Base-by-base conservation (phyloP, 1,140 invertebrate genomes). In the Mizuhopecten yessoensis region DNA sequence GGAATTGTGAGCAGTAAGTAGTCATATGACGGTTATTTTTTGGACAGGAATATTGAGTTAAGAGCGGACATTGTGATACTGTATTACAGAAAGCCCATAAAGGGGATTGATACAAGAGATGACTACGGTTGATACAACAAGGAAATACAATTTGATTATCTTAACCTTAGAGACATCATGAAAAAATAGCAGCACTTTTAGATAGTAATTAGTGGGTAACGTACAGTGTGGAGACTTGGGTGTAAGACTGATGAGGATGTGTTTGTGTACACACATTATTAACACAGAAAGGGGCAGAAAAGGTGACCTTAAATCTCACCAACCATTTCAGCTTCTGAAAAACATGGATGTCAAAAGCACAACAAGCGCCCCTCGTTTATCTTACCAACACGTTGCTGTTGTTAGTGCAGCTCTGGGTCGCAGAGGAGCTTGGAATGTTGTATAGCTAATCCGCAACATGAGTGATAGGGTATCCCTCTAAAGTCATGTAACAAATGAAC, bases 381-480 rank as follows among this genome's bases (percentile, higher is more conserved):
- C 57, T 75, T 75, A 29, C 57, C 57, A 75, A 75, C 57, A 75
- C 57, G 23, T 75, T 75, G 57, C 57, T 29, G 23, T 29, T 75
- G 57, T 29, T 75, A 75, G 57, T 75, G 57, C 57, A 75, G 9
- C 57, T 75, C 57, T n/a, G 17, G 57, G 57, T 75, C 57, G n/a
- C n/a, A 75, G 57, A 75, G 57, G 57, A 75, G 57, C 57, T 75
- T 75, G 57, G 57, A 75, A 75, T 75, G 57, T 75, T 75, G 57
- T 75, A n/a, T 75, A 75, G 57, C 57, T 75, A 75, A 75, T 75
- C 57, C 57, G 57, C n/a, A 75, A 75, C 57, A 75, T 75, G 57
- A 75, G 57, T 75, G 57, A 75, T 75, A 75, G 57, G 3, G 57
- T 75, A 75, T 75, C 57, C 57, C n/a, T 75, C 57, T 29, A n/a